Percentiles rank a stretch among this genome's conserved stretches.
These are phyloP conservation scores for Dascyllus trimaculatus DNA, from an alignment of 2,113 vertebrate species.

Conservation along the genomic window DNA sequence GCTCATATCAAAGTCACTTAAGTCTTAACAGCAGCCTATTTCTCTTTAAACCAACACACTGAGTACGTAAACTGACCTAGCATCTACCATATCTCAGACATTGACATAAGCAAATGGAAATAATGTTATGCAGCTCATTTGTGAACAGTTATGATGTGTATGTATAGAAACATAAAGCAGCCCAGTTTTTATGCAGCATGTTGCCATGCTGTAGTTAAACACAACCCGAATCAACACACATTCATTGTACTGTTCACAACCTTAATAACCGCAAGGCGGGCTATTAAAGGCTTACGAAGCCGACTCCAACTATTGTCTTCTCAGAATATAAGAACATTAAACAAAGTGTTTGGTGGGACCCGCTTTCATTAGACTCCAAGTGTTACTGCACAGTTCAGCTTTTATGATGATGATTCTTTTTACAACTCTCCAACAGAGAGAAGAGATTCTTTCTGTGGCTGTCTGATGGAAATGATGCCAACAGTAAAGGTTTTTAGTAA, in stretches of 20 bases:
- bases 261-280: conserved; percentile 8
- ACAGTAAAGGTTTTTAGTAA: background rate
- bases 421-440: background rate
- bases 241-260: conserved; percentile 11
- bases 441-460: background rate
- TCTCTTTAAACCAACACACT: no score
- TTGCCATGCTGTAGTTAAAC: background rate
- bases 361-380: conserved; percentile 35
- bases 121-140: background rate
- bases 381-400: background rate
- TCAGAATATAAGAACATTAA: conserved; percentile 23
- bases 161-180: no score
- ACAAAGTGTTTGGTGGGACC: conserved; percentile 14
- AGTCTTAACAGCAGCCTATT: no score
- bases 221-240: conserved; percentile 2
- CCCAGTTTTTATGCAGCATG: background rate
- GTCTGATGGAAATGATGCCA: background rate
- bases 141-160: no score
- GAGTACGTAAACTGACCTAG: no score
- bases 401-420: background rate
- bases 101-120: no score
- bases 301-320: conserved; percentile 3
- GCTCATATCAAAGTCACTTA: no score
- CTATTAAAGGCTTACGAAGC: conserved; percentile 21
- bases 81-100: no score